Evolutionary conservation across 2,797 vertebrate species (phyloP).

Genomic region (Lemur catta): DNA sequence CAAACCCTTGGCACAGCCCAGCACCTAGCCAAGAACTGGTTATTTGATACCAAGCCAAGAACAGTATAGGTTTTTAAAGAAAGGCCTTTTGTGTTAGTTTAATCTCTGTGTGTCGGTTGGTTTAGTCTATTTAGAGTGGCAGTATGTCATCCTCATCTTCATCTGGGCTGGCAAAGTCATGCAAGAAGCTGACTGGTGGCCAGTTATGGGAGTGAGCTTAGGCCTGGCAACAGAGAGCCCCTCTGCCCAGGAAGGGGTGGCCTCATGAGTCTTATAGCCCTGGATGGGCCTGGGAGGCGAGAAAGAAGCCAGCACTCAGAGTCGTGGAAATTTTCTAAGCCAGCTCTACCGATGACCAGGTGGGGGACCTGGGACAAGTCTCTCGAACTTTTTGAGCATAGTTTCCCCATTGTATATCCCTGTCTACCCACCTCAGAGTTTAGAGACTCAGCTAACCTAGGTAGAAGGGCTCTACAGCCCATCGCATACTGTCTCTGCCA

Average conservation of each 20-base stretch:
- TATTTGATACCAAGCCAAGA: slow-evolving; percentile 23
- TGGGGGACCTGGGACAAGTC: not conserved
- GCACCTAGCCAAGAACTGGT: not conserved
- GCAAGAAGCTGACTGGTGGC: not conserved
- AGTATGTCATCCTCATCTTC: not conserved
- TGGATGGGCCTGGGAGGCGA: not conserved
- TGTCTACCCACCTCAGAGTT: not conserved
- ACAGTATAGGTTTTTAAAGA: slow-evolving; percentile 42
- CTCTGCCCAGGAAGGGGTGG: not conserved
- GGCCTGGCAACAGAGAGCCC: not conserved
- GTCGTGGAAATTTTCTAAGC: not conserved
- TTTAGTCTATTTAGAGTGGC: slow-evolving; percentile 14
- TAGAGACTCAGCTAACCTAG: not conserved
- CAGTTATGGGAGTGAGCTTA: not conserved
- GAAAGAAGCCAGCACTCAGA: not conserved
- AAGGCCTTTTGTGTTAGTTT: slow-evolving; percentile 51
- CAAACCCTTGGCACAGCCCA: slow-evolving; percentile 12
- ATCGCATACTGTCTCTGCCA: not conserved
- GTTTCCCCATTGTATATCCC: not conserved
- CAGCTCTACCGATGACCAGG: not conserved
- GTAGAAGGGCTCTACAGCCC: not conserved
- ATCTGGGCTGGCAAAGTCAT: not conserved
- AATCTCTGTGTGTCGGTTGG: not conserved
- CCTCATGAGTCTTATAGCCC: not conserved
- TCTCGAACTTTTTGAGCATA: not conserved